A percentile compares a stretch with the other conserved stretches of the same genome.
phyloP scores from a whole-genome alignment of 2,888 invertebrate genomes.

The Agrotis clavis region DNA sequence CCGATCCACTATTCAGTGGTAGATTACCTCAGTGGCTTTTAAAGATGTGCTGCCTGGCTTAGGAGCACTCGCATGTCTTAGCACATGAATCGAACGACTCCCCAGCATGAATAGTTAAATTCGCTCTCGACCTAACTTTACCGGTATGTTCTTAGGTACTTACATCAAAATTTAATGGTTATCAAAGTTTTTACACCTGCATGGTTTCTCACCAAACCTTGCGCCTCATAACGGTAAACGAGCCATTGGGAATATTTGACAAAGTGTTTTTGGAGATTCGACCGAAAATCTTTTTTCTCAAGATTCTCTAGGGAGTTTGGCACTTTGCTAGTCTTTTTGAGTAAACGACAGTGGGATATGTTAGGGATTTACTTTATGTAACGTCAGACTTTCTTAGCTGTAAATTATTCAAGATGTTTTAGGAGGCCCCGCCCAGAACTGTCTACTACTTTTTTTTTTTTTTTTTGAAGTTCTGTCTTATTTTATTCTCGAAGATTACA shows the following conservation, averaged over 20 bases:
- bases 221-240: slow-evolving; percentile 30
- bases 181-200: slow-evolving; percentile 28
- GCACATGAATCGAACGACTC: slow-evolving; percentile 22
- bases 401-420: slow-evolving; percentile 21
- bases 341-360: not conserved
- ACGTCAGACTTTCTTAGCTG: not conserved
- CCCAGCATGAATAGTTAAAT: slow-evolving; percentile 51
- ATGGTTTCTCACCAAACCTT: slow-evolving; percentile 15
- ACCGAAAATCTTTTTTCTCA: slow-evolving; percentile 24
- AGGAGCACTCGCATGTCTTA: slow-evolving; percentile 16
- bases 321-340: slow-evolving; percentile 25
- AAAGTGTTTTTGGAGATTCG: slow-evolving; percentile 3
- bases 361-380: not conserved
- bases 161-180: slow-evolving; percentile 37
- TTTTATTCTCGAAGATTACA: not conserved
- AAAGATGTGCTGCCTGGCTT: slow-evolving; percentile 11
- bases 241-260: slow-evolving; percentile 43
- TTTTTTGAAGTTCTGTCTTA: not conserved
- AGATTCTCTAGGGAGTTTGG: slow-evolving; percentile 31
- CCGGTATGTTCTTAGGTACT: slow-evolving; percentile 16
- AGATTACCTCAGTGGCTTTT: slow-evolving; percentile 23
- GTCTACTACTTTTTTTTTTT: not conserved
- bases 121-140: slow-evolving; percentile 33
- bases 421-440: not conserved
- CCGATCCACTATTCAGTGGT: slow-evolving; percentile 23